These are phyloP conservation scores for Sinosuthora webbiana DNA, from an alignment of 2,113 vertebrate species.

Conservation along the genomic window DNA sequence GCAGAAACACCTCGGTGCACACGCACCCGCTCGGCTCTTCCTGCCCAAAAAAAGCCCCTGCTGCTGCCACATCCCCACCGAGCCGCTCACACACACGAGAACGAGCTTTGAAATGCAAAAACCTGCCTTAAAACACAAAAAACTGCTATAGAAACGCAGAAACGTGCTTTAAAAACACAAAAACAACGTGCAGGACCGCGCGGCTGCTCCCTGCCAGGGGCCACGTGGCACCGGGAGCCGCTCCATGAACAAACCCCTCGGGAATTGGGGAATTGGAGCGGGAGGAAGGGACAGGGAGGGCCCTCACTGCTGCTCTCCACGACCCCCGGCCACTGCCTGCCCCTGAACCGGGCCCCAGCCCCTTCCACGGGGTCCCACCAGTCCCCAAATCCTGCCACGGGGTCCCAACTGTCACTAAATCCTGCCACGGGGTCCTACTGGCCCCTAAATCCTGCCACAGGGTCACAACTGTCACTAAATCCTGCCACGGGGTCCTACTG, in stretches of 20 bases:
- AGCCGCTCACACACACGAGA: not conserved
- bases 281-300: not conserved
- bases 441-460: no score
- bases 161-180: no score
- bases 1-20: not conserved
- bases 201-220: not conserved
- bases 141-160: no score
- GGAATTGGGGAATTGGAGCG: accelerated
- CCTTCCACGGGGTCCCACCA: not conserved
- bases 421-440: no score
- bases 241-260: not conserved
- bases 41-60: not conserved
- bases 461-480: not conserved
- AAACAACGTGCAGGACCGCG: no score
- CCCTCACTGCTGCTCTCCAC: not conserved
- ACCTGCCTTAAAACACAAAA: no score
- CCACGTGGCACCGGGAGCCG: not conserved
- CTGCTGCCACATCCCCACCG: accelerated
- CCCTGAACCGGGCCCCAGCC: not conserved
- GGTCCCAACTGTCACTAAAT: not conserved
- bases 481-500: not conserved
- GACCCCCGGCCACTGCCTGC: not conserved
- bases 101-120: no score
- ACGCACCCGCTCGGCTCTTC: accelerated
- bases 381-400: no score